Base-by-base conservation (phyloP, 2,888 invertebrate genomes). In the Noctua janthe region DNA sequence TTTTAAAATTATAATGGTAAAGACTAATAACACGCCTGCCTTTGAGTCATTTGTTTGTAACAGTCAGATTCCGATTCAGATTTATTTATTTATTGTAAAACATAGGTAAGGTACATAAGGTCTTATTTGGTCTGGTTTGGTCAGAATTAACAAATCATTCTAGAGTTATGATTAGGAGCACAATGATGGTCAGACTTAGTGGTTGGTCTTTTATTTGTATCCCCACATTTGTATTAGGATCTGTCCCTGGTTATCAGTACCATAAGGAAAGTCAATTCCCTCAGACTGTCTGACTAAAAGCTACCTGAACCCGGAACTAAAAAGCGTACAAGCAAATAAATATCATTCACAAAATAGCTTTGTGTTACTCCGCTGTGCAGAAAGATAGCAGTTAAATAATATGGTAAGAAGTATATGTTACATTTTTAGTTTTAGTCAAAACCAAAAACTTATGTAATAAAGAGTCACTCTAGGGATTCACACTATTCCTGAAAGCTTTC, bases 401-500 rank as follows among this genome's bases (percentile, higher is more conserved):
- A 51, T n/a, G 1, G 1, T 23, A 35, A 0, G 17, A 17, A 39
- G 2, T 7, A 29, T 0, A 10, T 35, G 20, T 8, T 23, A 8
- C 1, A 43, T 35, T 8, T 17, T 54, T 17, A 23, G 17, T 29
- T 5, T 56, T 3, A 59, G n/a, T 35, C 7, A 67, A 67, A 69
- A 49, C 2, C 51, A 39, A 64, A 71, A 72, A 66, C 35, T 1
- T n/a, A 67, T 35, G 23, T 71, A 66, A 59, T 54, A 39, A 47
- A 39, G n/a, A 59, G 13, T 20, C 20, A 76, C 62, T 17, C 54
- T 2, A 43, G 47, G 71, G 66, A 23, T 73, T 59, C 35, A 20
- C n/a, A 43, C 20, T 78, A n/a, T 59, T 69, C 51, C 35, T 49
- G 72, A 70, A 74, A 82, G 70, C 75, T 78, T 74, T 75, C 29